Evolutionary conservation across 2,888 invertebrate species (phyloP).

Genomic region (Xanthia togata): DNA sequence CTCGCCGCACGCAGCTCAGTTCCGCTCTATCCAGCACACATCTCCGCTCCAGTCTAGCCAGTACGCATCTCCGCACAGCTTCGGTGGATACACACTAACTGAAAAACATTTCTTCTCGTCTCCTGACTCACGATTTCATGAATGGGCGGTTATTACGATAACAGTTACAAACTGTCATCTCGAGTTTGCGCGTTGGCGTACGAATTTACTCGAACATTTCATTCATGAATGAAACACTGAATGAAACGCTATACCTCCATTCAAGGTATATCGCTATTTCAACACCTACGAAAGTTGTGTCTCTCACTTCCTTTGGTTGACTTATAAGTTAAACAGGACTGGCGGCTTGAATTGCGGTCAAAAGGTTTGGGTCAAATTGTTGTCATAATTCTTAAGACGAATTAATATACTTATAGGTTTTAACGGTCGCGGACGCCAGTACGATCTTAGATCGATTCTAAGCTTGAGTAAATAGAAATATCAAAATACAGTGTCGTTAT

Average conservation of each 20-base stretch:
- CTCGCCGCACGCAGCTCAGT: no score
- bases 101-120: no score
- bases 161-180: slow-evolving; percentile 48
- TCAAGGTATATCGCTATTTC: slow-evolving; percentile 40
- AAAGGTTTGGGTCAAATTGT: slow-evolving; percentile 2
- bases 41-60: no score
- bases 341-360: neutral
- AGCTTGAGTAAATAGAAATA: neutral
- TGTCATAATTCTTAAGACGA: neutral
- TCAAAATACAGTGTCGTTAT: neutral
- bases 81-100: no score
- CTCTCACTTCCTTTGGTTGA: slow-evolving; percentile 19
- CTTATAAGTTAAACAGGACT: slow-evolving; percentile 8
- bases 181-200: slow-evolving; percentile 49
- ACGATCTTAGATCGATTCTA: neutral
- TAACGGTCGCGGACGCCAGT: neutral
- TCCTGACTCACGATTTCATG: slow-evolving; percentile 41
- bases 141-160: slow-evolving; percentile 47
- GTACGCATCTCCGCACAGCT: no score
- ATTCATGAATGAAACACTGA: slow-evolving; percentile 53
- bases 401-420: neutral
- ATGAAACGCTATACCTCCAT: slow-evolving; percentile 48
- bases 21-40: no score
- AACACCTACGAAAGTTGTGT: slow-evolving; percentile 50
- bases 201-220: slow-evolving; percentile 35